These are phyloP conservation scores for Danio tinwini DNA, from an alignment of 2,797 vertebrate species.

Conservation along the genomic window DNA sequence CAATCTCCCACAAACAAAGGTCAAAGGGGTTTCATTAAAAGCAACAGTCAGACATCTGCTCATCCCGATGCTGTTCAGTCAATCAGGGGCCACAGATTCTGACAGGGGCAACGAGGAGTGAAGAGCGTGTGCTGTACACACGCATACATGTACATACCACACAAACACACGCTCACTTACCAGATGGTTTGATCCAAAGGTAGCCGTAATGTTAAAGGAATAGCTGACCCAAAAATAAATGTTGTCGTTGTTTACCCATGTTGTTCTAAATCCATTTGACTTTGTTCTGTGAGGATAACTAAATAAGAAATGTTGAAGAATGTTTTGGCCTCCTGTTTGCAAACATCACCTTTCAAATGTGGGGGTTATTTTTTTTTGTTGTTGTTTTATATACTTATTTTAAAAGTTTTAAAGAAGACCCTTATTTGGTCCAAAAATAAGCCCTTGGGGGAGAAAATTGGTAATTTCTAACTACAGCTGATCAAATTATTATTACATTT, in stretches of 20 bases:
- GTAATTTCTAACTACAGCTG: no score
- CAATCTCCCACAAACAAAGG: slow-evolving; percentile 80
- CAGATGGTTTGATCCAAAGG: slow-evolving; percentile 23
- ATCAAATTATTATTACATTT: no score
- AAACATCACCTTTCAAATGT: neutral
- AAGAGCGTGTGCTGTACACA: slow-evolving; percentile 14
- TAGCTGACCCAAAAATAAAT: slow-evolving; percentile 8
- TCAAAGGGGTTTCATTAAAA: slow-evolving; percentile 82
- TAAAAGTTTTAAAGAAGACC: no score
- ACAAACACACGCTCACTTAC: neutral
- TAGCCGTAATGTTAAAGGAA: neutral
- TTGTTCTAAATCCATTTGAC: neutral
- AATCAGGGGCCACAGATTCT: slow-evolving; percentile 64
- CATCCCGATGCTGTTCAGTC: slow-evolving; percentile 74
- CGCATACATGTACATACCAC: slow-evolving; percentile 19
- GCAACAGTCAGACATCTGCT: slow-evolving; percentile 84
- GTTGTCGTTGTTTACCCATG: neutral
- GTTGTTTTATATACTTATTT: no score
- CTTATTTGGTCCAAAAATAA: neutral
- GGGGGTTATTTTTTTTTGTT: neutral
- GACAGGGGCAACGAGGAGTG: slow-evolving; percentile 71
- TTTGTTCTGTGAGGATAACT: neutral
- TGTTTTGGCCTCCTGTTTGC: neutral
- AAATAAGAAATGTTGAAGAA: neutral
- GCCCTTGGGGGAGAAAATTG: no score